These are phyloP conservation scores for Misgurnus anguillicaudatus DNA, from an alignment of 2,113 vertebrate genomes.

Conservation along the genomic window DNA sequence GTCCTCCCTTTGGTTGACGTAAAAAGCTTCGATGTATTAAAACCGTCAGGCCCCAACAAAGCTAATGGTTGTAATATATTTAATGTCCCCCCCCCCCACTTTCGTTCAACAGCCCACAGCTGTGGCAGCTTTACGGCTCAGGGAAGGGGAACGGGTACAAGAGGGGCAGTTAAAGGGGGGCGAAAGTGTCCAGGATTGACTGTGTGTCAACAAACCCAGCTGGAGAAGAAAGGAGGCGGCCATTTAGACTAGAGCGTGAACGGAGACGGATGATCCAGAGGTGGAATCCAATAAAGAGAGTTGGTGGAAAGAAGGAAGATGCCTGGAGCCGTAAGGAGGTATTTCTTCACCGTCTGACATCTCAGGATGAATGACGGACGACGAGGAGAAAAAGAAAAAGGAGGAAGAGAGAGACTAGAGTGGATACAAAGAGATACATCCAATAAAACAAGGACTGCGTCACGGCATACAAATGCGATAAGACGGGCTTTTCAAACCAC, in stretches of 20 bases:
- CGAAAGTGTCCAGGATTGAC: slow-evolving; percentile 80
- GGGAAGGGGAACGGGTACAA: slow-evolving; percentile 61
- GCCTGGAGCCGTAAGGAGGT: slow-evolving; percentile 48
- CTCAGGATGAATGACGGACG: slow-evolving; percentile 80
- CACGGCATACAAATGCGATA: slow-evolving; percentile 56
- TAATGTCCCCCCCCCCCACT: slow-evolving; percentile 71
- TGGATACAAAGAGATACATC: slow-evolving; percentile 76
- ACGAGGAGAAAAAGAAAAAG: slow-evolving; percentile 62
- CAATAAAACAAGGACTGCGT: slow-evolving; percentile 71
- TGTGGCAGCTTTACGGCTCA: slow-evolving; percentile 93
- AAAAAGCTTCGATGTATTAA: slow-evolving; percentile 88
- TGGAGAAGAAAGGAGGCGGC: slow-evolving; percentile 84
- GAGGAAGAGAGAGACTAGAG: slow-evolving; percentile 57
- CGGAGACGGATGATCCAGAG: slow-evolving; percentile 80
- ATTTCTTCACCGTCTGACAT: slow-evolving; percentile 78
- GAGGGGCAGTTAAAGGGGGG: slow-evolving; percentile 65
- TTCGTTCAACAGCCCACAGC: slow-evolving; percentile 94
- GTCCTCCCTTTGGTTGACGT: slow-evolving; percentile 67
- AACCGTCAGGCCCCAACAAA: slow-evolving; percentile 87
- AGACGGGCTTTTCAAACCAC: slow-evolving; percentile 47
- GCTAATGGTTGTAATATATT: slow-evolving; percentile 89
- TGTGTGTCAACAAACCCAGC: slow-evolving; percentile 97
- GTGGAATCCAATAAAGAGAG: slow-evolving; percentile 87
- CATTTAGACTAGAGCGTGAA: slow-evolving; percentile 68
- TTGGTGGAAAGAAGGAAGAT: slow-evolving; percentile 41